Conservation (phyloP, 2,888 invertebrate species). For the Frankliniella intonsa region DNA sequence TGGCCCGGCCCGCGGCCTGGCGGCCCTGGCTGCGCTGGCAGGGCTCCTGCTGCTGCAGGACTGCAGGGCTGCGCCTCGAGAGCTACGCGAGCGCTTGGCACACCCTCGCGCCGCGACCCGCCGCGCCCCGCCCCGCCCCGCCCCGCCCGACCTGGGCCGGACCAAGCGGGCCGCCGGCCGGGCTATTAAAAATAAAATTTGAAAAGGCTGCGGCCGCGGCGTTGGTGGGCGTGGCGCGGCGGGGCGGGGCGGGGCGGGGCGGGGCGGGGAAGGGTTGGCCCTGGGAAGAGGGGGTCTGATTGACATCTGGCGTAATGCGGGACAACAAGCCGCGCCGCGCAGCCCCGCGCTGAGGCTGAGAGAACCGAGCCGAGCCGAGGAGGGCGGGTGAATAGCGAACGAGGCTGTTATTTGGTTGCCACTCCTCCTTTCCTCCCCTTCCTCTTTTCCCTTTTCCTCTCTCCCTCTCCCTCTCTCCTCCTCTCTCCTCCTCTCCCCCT, state of each 20-base stretch:
- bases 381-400: too few species aligned
- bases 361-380: too few species aligned
- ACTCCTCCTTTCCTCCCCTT: too few species aligned
- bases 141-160: background rate
- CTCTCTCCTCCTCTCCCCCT: too few species aligned
- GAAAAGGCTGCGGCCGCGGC: background rate
- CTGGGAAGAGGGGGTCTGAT: too few species aligned
- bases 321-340: background rate
- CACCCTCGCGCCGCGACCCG: background rate
- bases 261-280: background rate
- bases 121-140: background rate
- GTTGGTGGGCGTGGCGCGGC: background rate
- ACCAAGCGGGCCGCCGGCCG: background rate
- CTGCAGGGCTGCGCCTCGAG: background rate
- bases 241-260: background rate
- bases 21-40: background rate
- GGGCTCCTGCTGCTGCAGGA: background rate
- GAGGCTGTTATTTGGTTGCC: too few species aligned
- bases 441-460: too few species aligned
- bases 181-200: slow-evolving; percentile 27
- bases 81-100: background rate
- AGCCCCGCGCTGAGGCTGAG: too few species aligned
- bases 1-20: background rate
- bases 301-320: too few species aligned
- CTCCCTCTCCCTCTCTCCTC: too few species aligned